Evolutionary conservation across 2,113 vertebrate genomes (phyloP), one percentile per base, ranked within the genome.

Genomic region (Oryzias melastigma): DNA sequence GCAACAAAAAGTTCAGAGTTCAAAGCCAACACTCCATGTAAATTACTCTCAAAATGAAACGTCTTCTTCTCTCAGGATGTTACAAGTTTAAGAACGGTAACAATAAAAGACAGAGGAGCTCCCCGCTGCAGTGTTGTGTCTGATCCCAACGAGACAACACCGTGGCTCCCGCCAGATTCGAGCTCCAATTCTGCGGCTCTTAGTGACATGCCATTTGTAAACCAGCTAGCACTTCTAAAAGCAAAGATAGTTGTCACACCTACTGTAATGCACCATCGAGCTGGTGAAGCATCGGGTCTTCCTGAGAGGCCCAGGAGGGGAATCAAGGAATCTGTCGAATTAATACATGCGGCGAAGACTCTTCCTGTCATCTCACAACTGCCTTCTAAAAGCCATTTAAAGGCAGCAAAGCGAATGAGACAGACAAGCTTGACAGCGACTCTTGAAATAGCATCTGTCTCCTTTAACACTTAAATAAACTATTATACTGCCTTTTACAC

Each of bases 221-320:
- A 81, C 71, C 76, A 83, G 81, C 65, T 61, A 53, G 78, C 77
- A 77, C 73, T 78, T 77, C 71, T 55, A 76, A 75, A 85, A 85
- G 78, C 81, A 76, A 55, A 85, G 80, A 85, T 88, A 84, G 87
- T 91, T 89, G 85, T 90, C 90, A 86, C 85, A 88, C 86, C 88
- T 88, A 82, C 75, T 83, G 72, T 80, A 82, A 82, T 73, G 77
- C 66, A 73, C 73, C 85, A 80, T 84, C 64, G 64, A 71, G 72
- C 77, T 65, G 53, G 73, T 85, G 83, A 80, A 71, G 78, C 77
- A 75, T 48, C 49, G 68, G 79, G 51, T 88, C 62, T 67, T 78
- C 75, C 63, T 75, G 72, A 78, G 71, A 82, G 71, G 76, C 89
- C 90, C 87, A 80, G 81, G 78, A 90, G 85, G 88, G 81, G 77